These are phyloP conservation scores for Carassius auratus DNA, from an alignment of 2,113 vertebrate species.

Conservation along the genomic window DNA sequence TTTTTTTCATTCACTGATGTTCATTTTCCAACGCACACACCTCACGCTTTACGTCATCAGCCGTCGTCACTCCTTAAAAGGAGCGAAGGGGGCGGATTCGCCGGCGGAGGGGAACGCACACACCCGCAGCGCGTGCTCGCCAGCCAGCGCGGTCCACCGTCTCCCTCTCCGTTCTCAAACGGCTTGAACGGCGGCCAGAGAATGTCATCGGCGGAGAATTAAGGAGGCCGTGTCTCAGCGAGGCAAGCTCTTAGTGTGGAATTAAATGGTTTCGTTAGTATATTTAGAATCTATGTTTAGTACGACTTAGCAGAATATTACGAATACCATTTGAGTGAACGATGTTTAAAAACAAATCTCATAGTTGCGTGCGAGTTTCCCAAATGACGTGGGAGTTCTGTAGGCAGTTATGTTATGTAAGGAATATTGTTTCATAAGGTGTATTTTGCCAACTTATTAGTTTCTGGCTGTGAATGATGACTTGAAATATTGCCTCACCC, in stretches of 20 bases:
- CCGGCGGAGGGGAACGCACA: too few species aligned
- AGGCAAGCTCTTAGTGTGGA: slow-evolving; percentile 15
- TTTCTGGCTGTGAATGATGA: too few species aligned
- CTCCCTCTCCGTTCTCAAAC: background rate
- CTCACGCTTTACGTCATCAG: slow-evolving; percentile 49
- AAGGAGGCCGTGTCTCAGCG: slow-evolving; percentile 18
- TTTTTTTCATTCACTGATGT: slow-evolving; percentile 59
- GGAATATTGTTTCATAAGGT: background rate
- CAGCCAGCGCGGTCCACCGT: too few species aligned
- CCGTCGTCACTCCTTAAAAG: slow-evolving; percentile 48
- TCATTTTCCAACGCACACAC: slow-evolving; percentile 64
- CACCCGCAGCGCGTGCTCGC: too few species aligned
- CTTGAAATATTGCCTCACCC: too few species aligned
- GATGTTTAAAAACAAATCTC: background rate
- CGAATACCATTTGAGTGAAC: background rate
- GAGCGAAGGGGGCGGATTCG: slow-evolving; percentile 26
- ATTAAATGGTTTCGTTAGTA: background rate
- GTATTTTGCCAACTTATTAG: too few species aligned
- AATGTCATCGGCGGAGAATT: slow-evolving; percentile 48
- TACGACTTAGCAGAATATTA: background rate
- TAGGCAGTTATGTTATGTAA: slow-evolving; percentile 51
- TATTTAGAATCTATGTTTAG: too few species aligned
- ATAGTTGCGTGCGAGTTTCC: background rate
- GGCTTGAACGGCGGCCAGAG: slow-evolving; percentile 21
- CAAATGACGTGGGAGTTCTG: slow-evolving; percentile 17